These are phyloP conservation scores for Drosophila picticornis DNA, from an alignment of 2,888 invertebrate genomes.

Conservation along the genomic window DNA sequence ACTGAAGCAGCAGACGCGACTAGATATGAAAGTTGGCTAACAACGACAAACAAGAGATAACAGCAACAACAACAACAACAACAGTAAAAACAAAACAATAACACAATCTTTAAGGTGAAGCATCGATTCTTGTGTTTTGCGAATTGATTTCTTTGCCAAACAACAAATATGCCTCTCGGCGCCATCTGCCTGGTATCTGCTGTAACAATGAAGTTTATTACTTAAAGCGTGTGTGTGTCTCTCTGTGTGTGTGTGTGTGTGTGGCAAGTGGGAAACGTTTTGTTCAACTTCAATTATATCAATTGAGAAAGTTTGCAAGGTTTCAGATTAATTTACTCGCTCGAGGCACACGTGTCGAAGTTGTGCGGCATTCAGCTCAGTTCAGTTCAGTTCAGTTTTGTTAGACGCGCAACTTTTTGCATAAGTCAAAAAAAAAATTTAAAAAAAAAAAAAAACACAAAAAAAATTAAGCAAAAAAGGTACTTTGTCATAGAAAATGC, in stretches of 20 bases:
- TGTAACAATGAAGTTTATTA: background rate
- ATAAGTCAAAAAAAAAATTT: constrained; percentile 29
- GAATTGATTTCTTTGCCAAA: constrained; percentile 13
- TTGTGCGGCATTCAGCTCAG: background rate
- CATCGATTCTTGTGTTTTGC: constrained; percentile 5
- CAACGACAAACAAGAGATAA: constrained; percentile 15
- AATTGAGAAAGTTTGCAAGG: constrained; percentile 66
- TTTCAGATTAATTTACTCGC: constrained; percentile 65
- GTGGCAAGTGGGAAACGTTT: constrained; percentile 25
- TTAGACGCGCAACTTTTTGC: constrained; percentile 32
- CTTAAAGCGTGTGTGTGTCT: background rate
- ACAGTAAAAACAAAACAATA: background rate
- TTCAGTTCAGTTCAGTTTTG: constrained; percentile 15
- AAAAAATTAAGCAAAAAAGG: constrained; percentile 11
- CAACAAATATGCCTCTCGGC: background rate
- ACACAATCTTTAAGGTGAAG: constrained; percentile 6
- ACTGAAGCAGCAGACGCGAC: constrained; percentile 36
- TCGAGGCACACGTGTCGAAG: constrained; percentile 8
- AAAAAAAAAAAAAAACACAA: constrained; percentile 13
- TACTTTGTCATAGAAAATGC: constrained; percentile 43
- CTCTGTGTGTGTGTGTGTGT: background rate
- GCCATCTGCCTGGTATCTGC: background rate
- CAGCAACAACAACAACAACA: background rate
- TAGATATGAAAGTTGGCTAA: constrained; percentile 40
- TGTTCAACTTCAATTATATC: constrained; percentile 64